Conservation (phyloP, 1,140 invertebrate genomes). For the Penaeus indicus region DNA sequence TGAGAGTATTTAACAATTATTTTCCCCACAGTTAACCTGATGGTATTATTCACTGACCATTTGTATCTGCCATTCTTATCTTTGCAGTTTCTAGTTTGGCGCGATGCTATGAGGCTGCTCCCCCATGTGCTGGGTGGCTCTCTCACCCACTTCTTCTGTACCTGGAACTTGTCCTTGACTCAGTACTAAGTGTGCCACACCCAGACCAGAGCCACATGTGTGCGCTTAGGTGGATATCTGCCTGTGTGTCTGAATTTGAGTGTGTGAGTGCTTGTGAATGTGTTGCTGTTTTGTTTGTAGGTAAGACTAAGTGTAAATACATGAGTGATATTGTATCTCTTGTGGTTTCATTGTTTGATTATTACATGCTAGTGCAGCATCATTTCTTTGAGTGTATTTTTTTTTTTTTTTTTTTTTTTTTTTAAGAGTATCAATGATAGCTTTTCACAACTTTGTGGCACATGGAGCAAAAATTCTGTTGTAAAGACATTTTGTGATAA, state of each 20-base stretch:
- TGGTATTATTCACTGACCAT: slow-evolving; percentile 54
- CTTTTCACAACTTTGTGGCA: no score
- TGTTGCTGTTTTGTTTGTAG: no score
- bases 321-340: no score
- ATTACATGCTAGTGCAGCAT: no score
- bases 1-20: slow-evolving; percentile 47
- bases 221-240: not conserved
- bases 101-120: slow-evolving; percentile 47
- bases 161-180: slow-evolving; percentile 58
- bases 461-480: no score
- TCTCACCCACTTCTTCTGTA: slow-evolving; percentile 52
- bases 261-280: no score
- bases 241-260: not conserved
- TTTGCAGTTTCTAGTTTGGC: slow-evolving; percentile 63
- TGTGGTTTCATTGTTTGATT: no score
- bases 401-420: no score
- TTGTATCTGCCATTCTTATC: slow-evolving; percentile 61
- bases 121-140: slow-evolving; percentile 47
- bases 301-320: no score
- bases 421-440: no score
- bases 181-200: slow-evolving; percentile 33
- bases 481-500: no score
- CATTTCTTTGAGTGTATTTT: no score
- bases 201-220: not conserved
- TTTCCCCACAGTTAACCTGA: slow-evolving; percentile 59